A percentile compares a stretch with the other conserved stretches of the same genome.
These are phyloP conservation scores for Sorex maritimensis DNA, from an alignment of 2,797 vertebrate species.

Conservation along the genomic window DNA sequence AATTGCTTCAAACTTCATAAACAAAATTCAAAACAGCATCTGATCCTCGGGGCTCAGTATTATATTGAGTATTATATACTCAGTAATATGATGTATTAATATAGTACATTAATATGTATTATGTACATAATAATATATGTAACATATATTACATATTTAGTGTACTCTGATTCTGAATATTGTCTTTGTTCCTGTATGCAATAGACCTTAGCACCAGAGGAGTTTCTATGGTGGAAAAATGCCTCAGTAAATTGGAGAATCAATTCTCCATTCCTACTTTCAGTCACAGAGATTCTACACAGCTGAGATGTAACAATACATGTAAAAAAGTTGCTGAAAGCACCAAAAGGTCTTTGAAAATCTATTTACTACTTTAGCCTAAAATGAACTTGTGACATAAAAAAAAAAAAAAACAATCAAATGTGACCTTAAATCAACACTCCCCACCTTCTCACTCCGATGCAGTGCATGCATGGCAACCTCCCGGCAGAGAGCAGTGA, in stretches of 20 bases:
- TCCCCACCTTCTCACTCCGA: constrained; percentile 91
- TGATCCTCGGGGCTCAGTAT: background rate
- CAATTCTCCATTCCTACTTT: background rate
- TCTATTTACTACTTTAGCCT: background rate
- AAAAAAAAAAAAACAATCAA: background rate
- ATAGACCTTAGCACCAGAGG: too few relatives aligned
- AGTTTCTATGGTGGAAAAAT: background rate
- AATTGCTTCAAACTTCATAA: constrained; percentile 24
- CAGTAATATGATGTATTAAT: too few relatives aligned
- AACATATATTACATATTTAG: too few relatives aligned
- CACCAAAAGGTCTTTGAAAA: constrained; percentile 38
- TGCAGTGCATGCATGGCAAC: constrained; percentile 94
- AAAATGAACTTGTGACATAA: background rate
- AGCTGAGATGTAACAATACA: background rate
- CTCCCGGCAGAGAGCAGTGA: constrained; percentile 96
- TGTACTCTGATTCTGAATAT: too few relatives aligned
- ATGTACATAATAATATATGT: too few relatives aligned
- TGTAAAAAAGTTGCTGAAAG: background rate
- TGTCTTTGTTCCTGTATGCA: too few relatives aligned
- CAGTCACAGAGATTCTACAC: background rate
- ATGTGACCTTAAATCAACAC: background rate
- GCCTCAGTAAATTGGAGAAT: background rate
- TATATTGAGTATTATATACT: too few relatives aligned
- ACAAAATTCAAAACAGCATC: background rate
- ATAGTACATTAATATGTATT: too few relatives aligned